These are phyloP conservation scores for Rhodinocichla rosea DNA, from an alignment of 2,113 vertebrate genomes.

Conservation along the genomic window DNA sequence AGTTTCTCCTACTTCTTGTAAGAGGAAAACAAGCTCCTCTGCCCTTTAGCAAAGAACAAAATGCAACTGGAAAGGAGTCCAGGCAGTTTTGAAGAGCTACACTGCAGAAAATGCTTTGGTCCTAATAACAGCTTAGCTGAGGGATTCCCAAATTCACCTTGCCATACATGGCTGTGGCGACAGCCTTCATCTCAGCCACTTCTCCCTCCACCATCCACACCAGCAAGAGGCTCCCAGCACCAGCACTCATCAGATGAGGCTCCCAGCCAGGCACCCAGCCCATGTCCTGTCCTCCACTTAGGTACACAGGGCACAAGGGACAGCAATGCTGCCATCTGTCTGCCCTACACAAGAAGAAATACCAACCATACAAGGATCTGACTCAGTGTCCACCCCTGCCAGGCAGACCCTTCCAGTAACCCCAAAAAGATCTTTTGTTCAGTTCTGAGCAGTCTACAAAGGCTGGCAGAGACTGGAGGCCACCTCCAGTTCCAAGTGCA, in stretches of 20 bases:
- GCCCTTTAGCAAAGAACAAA: neutral
- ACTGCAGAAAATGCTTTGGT: neutral
- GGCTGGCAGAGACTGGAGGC: neutral
- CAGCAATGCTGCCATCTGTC: neutral
- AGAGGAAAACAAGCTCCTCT: neutral
- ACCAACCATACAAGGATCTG: rapidly evolving
- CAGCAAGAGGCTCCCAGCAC: neutral
- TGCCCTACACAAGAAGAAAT: neutral
- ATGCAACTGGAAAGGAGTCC: neutral
- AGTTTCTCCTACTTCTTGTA: neutral
- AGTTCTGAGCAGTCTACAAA: neutral
- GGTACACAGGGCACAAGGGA: neutral
- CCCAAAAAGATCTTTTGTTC: neutral
- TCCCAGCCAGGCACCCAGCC: neutral
- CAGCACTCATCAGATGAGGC: neutral
- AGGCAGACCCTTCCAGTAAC: neutral
- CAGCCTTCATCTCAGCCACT: neutral
- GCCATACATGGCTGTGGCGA: neutral
- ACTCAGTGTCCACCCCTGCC: neutral
- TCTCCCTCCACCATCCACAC: neutral
- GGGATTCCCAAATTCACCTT: neutral
- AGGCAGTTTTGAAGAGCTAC: neutral
- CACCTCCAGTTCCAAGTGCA: neutral
- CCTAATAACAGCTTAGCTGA: neutral
- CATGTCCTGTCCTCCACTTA: neutral